Evolutionary conservation across 64 coral and sea anemone species (phyloP).

Genomic region (Porites australiensis): DNA sequence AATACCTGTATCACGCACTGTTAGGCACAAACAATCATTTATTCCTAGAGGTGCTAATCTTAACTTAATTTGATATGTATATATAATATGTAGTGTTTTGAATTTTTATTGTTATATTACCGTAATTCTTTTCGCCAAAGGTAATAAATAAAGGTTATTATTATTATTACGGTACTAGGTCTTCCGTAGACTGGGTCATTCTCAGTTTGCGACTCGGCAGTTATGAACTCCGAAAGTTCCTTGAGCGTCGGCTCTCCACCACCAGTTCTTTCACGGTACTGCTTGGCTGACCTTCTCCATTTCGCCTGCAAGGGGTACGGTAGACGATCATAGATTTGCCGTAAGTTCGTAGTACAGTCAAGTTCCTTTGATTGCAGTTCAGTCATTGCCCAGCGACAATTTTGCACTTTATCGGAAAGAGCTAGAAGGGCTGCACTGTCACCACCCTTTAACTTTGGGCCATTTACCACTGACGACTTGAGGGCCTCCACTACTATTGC

Average conservation of each 20-base stretch:
- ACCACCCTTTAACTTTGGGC: not conserved
- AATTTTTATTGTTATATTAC: no score
- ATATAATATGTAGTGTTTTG: no score
- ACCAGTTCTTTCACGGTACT: slow-evolving; percentile 24
- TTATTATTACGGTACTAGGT: no score
- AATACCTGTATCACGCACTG: no score
- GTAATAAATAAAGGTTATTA: no score
- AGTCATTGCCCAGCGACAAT: slow-evolving; percentile 33
- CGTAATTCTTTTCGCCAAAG: no score
- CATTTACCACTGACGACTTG: not conserved
- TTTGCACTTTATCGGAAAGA: slow-evolving; percentile 46
- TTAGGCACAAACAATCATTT: no score
- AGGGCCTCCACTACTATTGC: not conserved
- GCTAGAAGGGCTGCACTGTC: slow-evolving; percentile 33
- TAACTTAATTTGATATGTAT: no score
- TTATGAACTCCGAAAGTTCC: slow-evolving; percentile 17
- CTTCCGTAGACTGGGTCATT: slow-evolving; percentile 41
- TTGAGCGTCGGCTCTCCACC: slow-evolving; percentile 28
- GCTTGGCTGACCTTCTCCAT: slow-evolving; percentile 27
- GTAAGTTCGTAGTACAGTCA: slow-evolving; percentile 45
- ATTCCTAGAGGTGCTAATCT: no score
- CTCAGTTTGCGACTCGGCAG: slow-evolving; percentile 18
- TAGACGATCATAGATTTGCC: slow-evolving; percentile 10
- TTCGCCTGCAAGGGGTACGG: slow-evolving; percentile 11
- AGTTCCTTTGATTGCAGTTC: slow-evolving; percentile 52